Evolutionary conservation across 2,888 invertebrate species (phyloP), one percentile per base, ranked within the genome.

Genomic region (Cynaeus angustus): DNA sequence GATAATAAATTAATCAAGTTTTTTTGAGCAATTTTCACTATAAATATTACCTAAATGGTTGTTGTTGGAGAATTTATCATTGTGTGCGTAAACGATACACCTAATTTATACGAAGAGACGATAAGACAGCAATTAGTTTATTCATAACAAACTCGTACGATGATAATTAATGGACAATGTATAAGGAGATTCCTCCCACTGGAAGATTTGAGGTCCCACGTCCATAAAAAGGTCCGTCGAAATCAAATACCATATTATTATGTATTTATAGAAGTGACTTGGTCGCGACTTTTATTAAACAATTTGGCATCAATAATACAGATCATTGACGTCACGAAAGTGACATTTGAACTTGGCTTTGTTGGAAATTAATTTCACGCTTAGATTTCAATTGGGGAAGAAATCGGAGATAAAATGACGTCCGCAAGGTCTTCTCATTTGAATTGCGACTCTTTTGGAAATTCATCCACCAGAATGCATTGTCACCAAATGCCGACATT

Each of bases 271-370:
- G 56, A 56, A 68, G 64, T 66, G 68, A 68, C 70, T 70, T 61
- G 71, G 72, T 75, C 74, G 70, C 70, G 75, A 74, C 74, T 74
- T 74, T 75, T 74, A 75, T 75, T 75, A 73, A 75, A 76, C 74
- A 76, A 76, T 74, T 77, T 75, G 74, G 71, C 75, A 77, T 75
- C 75, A 76, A 76, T 76, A 76, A 78, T 74, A 77, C 71, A 74
- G 75, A 77, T 77, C 75, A 77, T 78, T 78, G 77, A 78, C 78
- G 78, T 78, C 78, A 78, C 38, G 33, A 58, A 55, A 46, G 66
- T 78, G 78, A 78, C 78, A 75, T 77, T 78, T 78, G 77, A 78
- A 76, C 78, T 73, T 66, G 21, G 56, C 37, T 64, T 64, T 46
- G 56, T 62, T 53, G 41, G 30, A 56, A 68, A 68, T 68, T 68